Evolutionary conservation across 2,797 vertebrate species (phyloP).

Genomic region (Hoplostethus atlanticus): DNA sequence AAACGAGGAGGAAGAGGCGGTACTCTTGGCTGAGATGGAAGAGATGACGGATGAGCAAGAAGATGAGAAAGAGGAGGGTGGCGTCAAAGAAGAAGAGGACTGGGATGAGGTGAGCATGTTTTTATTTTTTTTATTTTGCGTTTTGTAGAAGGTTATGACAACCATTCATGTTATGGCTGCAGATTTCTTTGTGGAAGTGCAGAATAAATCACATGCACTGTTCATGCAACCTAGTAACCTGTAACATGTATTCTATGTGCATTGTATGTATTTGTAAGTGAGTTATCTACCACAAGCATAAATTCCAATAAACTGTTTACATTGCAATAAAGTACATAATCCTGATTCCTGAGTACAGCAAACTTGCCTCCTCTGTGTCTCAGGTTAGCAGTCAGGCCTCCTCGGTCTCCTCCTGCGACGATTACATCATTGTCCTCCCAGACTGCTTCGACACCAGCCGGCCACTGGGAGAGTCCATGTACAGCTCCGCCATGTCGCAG

Average conservation of each 20-base stretch:
- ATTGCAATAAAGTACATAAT: too few species aligned
- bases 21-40: slow-evolving; percentile 56
- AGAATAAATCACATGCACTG: too few species aligned
- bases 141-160: neutral
- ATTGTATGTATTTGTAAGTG: too few species aligned
- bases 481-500: slow-evolving; percentile 93
- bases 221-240: too few species aligned
- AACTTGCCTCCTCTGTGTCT: neutral
- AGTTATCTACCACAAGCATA: too few species aligned
- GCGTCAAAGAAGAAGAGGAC: slow-evolving; percentile 76
- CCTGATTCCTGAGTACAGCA: neutral
- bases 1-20: slow-evolving; percentile 51
- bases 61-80: slow-evolving; percentile 59
- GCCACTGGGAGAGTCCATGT: slow-evolving; percentile 94
- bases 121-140: too few species aligned
- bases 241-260: too few species aligned
- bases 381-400: slow-evolving; percentile 92
- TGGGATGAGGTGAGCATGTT: slow-evolving; percentile 88
- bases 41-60: slow-evolving; percentile 38
- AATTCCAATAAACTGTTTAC: too few species aligned
- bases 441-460: slow-evolving; percentile 98
- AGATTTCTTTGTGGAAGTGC: too few species aligned
- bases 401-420: slow-evolving; percentile 91
- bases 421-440: slow-evolving; percentile 95
- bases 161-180: neutral